Evolutionary conservation across 2,888 invertebrate species (phyloP), one percentile per base, ranked within the genome.

Genomic region (Periphyllus acericola): DNA sequence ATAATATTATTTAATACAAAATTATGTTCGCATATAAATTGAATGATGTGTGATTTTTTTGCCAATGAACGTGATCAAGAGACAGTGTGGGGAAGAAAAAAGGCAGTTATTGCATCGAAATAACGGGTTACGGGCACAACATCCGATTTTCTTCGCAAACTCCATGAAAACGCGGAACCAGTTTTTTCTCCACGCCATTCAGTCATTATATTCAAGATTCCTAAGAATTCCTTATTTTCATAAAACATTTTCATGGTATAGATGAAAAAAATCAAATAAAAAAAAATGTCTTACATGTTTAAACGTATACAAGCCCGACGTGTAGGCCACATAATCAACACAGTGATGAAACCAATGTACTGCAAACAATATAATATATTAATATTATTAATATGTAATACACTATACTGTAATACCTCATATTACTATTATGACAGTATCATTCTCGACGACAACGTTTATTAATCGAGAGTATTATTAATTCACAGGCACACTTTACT

Each of bases 81-180:
- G 71, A 29, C 40, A 29, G 83, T 4, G 25, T 9, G 6, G 21
- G 75, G 8, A 66, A 75, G 75, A 60, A 84, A 83, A 75, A 60
- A 29, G 75, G 75, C 46, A 75, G 66, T 66, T 75, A 75, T 40
- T 74, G 75, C 32, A 40, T 46, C 75, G 40, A 84, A 75, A 84
- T 87, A 87, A 87, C 87, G 87, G 87, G 87, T 87, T 75, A 81
- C 87, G 72, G 52, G 87, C 87, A 87, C 87, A 87, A 87, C 87
- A 87, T 87, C 87, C 87, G 87, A 87, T 87, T 87, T 87, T 87
- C 87, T 75, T 87, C 80, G 87, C 87, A 34, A 86, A 86, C 86
- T 78, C 72, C 55, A 60, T 60, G 80, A 80, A 87, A 87, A 87
- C 74, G 87, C 87, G 87, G 81, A 87, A 87, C 81, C 87, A 74